phyloP scores from a whole-genome alignment of 2,888 invertebrate genomes.

The Liodrosophila aerea region DNA sequence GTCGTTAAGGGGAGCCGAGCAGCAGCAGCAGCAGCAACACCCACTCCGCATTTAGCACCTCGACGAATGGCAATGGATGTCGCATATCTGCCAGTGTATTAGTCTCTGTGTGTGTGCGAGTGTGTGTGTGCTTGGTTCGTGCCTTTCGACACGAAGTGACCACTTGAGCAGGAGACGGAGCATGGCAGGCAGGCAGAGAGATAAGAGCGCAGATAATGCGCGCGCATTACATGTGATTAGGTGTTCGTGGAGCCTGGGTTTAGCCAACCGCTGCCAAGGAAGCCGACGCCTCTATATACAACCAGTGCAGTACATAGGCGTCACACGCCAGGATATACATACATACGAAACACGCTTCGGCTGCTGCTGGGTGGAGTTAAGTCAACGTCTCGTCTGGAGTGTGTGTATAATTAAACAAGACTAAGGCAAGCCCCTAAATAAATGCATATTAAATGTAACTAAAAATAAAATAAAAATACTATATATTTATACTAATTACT shows the following conservation, averaged over 20 bases:
- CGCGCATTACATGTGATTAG: slow-evolving; percentile 83
- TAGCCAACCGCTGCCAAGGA: slow-evolving; percentile 79
- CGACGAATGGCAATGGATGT: slow-evolving; percentile 67
- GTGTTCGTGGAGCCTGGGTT: slow-evolving; percentile 76
- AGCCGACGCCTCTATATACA: slow-evolving; percentile 30
- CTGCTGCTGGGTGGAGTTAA: slow-evolving; percentile 34
- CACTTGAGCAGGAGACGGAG: slow-evolving; percentile 34
- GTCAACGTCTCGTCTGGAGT: neutral
- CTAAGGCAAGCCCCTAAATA: neutral
- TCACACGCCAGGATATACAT: slow-evolving; percentile 18
- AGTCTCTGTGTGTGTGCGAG: slow-evolving; percentile 17
- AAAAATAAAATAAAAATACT: neutral
- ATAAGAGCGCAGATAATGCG: slow-evolving; percentile 82
- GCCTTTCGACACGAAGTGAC: slow-evolving; percentile 45
- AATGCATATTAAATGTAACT: neutral
- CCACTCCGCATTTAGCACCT: slow-evolving; percentile 74
- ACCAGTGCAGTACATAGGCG: slow-evolving; percentile 15
- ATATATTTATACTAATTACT: no score
- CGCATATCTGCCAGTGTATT: slow-evolving; percentile 31
- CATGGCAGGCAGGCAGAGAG: slow-evolving; percentile 45
- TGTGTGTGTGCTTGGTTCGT: slow-evolving; percentile 37
- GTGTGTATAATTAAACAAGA: slow-evolving; percentile 32
- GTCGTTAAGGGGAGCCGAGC: slow-evolving; percentile 42
- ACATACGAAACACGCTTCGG: slow-evolving; percentile 5
- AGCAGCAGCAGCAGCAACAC: slow-evolving; percentile 52